Evolutionary conservation across 2,888 invertebrate species (phyloP).

Genomic region (Polyommatus iphigenia): DNA sequence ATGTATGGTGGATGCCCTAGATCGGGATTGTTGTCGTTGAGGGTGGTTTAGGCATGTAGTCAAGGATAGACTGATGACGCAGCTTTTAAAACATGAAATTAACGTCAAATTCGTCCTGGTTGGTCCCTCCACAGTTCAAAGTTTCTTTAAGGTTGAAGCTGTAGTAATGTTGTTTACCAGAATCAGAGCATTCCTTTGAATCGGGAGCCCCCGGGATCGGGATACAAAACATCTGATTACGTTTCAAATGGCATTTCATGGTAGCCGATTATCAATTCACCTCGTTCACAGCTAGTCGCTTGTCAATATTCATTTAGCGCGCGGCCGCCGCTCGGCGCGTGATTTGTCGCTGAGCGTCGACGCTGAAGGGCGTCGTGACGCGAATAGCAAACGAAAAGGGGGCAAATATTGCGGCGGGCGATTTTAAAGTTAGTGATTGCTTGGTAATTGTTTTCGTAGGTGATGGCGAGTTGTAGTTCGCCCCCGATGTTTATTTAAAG

Average conservation of each 20-base stretch:
- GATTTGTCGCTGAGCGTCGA: constrained; percentile 55
- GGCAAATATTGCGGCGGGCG: background rate
- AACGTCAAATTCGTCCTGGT: too few species aligned
- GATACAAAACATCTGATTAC: constrained; percentile 33
- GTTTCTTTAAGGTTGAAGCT: background rate
- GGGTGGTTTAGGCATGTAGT: too few species aligned
- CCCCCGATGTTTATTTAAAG: background rate
- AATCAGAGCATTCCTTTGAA: background rate
- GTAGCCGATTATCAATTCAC: constrained; percentile 70
- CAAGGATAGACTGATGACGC: too few species aligned
- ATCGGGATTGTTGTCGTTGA: too few species aligned
- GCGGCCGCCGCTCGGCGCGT: constrained; percentile 58
- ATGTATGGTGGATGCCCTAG: background rate
- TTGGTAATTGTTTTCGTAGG: background rate
- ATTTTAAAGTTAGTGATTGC: constrained; percentile 1
- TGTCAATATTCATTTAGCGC: constrained; percentile 78
- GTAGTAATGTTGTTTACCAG: background rate
- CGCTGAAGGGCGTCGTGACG: constrained; percentile 54
- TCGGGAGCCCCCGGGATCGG: background rate
- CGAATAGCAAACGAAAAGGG: constrained; percentile 54
- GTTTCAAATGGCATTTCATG: constrained; percentile 41
- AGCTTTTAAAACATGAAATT: too few species aligned
- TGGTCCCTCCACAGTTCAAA: too few species aligned
- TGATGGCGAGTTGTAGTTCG: background rate
- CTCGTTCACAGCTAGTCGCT: constrained; percentile 64